These are phyloP conservation scores for Lutjanus argentimaculatus DNA, from an alignment of 2,797 vertebrate genomes.

Conservation along the genomic window DNA sequence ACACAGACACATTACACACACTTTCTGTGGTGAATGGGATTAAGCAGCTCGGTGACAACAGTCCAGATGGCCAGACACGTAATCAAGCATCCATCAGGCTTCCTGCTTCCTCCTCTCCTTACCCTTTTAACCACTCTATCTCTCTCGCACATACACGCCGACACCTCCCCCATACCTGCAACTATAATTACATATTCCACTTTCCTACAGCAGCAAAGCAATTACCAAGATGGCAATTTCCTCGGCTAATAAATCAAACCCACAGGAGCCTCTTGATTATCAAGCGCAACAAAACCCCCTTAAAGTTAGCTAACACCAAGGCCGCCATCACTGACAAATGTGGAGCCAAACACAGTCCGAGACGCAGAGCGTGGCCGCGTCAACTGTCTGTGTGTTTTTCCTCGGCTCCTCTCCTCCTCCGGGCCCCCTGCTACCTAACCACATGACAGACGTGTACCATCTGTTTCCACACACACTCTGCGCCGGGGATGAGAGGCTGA, in stretches of 20 bases:
- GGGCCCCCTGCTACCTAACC: constrained; percentile 69
- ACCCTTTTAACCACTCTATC: constrained; percentile 67
- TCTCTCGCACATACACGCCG: constrained; percentile 59
- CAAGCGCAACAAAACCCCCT: constrained; percentile 31
- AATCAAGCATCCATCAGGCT: constrained; percentile 81
- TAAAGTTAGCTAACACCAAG: constrained; percentile 47
- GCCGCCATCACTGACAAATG: constrained; percentile 30
- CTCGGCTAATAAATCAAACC: constrained; percentile 63
- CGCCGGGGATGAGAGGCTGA: constrained; percentile 62
- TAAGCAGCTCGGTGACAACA: constrained; percentile 79
- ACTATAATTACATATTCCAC: constrained; percentile 68
- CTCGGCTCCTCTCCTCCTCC: constrained; percentile 58
- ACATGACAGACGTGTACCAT: constrained; percentile 78
- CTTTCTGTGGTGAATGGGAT: constrained; percentile 75
- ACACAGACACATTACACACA: constrained; percentile 51
- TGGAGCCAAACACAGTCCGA: constrained; percentile 43
- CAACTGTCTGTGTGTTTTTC: constrained; percentile 65
- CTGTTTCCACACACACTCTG: constrained; percentile 67
- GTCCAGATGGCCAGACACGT: constrained; percentile 84
- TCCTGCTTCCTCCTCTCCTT: constrained; percentile 73
- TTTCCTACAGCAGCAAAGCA: constrained; percentile 56
- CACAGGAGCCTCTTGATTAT: constrained; percentile 47
- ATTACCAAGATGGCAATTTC: constrained; percentile 61
- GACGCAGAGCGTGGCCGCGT: constrained; percentile 54
- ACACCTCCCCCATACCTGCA: constrained; percentile 75